A percentile compares a stretch with the other conserved stretches of the same genome.
These are phyloP conservation scores for Pachyuromys duprasi DNA, from an alignment of 2,797 vertebrate genomes.

Conservation along the genomic window DNA sequence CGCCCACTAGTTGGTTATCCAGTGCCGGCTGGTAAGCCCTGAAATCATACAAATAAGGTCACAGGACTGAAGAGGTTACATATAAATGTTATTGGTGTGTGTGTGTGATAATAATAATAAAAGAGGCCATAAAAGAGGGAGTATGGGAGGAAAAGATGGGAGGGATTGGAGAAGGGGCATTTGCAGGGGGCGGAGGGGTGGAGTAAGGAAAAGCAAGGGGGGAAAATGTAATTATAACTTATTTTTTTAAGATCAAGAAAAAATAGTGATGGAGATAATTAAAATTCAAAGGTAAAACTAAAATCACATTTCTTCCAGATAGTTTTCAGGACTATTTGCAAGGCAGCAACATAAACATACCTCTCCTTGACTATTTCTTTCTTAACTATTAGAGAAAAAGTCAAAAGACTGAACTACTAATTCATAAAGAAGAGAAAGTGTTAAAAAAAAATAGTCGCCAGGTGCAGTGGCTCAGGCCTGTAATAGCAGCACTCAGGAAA, in stretches of 20 bases:
- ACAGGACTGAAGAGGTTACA: not conserved
- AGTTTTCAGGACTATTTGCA: slow-evolving; percentile 7
- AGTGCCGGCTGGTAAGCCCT: too few relatives aligned
- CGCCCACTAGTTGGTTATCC: not conserved
- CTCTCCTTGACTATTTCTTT: not conserved
- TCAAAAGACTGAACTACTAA: not conserved
- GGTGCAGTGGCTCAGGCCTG: too few relatives aligned
- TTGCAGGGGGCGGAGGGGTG: not conserved
- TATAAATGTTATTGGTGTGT: not conserved
- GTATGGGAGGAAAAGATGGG: too few relatives aligned
- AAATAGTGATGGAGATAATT: not conserved
- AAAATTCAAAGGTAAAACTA: slow-evolving; percentile 37
- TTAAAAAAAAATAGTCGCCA: too few relatives aligned
- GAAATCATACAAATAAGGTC: not conserved
- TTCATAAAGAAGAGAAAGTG: not conserved
- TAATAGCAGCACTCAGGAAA: too few relatives aligned
- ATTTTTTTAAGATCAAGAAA: not conserved
- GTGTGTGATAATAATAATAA: not conserved
- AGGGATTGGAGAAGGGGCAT: not conserved
- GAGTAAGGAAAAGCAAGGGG: not conserved
- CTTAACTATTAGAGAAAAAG: not conserved
- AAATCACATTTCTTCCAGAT: not conserved
- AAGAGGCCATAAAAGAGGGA: not conserved
- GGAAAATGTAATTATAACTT: not conserved
- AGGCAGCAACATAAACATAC: not conserved